These are phyloP conservation scores for Cairina moschata DNA, from an alignment of 2,113 vertebrate species.

Conservation along the genomic window DNA sequence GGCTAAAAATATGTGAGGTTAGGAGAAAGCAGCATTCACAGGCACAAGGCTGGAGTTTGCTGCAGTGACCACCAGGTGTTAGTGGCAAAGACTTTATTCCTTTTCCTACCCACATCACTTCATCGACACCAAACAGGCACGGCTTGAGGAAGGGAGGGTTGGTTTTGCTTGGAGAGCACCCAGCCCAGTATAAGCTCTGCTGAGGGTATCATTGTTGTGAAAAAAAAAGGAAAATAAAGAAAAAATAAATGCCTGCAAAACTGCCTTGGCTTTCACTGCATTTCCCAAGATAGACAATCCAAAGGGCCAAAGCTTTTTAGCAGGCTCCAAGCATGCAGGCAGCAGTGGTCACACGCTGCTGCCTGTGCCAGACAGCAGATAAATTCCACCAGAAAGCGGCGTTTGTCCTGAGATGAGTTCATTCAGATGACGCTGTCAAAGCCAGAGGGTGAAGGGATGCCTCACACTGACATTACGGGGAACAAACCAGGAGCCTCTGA, in stretches of 20 bases:
- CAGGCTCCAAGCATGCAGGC: neutral
- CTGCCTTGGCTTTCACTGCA: neutral
- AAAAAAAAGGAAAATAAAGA: neutral
- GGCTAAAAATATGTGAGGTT: neutral
- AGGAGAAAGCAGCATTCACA: neutral
- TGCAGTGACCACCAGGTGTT: neutral
- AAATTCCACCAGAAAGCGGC: neutral
- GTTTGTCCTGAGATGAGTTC: neutral
- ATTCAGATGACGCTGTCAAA: neutral
- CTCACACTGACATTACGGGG: neutral
- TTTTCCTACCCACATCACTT: neutral
- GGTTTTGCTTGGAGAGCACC: neutral
- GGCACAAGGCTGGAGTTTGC: neutral
- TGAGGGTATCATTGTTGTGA: neutral
- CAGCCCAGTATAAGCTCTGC: rapidly evolving
- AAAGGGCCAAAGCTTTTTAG: neutral
- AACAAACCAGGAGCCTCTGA: neutral
- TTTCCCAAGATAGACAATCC: neutral
- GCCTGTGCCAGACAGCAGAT: rapidly evolving
- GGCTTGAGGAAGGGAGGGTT: neutral
- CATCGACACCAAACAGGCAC: neutral
- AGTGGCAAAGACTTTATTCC: neutral
- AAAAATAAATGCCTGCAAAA: rapidly evolving
- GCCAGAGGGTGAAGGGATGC: neutral
- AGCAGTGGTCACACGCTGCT: neutral